These are phyloP conservation scores for Anodontia alba DNA, from an alignment of 2,888 invertebrate species.

Conservation along the genomic window DNA sequence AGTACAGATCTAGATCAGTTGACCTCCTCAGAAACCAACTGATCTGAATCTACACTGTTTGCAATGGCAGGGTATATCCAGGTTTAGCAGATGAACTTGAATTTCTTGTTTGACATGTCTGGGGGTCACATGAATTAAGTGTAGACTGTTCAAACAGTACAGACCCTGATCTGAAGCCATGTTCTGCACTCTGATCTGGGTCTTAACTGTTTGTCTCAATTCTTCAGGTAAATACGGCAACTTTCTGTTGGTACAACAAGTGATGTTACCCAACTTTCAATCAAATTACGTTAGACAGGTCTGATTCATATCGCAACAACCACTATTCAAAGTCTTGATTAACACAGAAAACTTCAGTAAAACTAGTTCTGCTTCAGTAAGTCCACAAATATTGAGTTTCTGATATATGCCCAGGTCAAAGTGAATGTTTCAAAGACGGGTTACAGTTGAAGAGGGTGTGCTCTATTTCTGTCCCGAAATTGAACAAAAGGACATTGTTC, in stretches of 20 bases:
- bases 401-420: conserved; percentile 18
- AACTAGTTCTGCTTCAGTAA: background rate
- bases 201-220: too few species aligned
- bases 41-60: too few species aligned
- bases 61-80: too few species aligned
- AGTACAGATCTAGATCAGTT: too few species aligned
- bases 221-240: too few species aligned
- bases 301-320: conserved; percentile 2
- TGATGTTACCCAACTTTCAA: conserved; percentile 4
- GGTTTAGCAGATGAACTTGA: too few species aligned
- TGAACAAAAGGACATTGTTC: conserved; percentile 44
- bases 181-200: too few species aligned
- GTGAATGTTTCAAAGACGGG: conserved; percentile 30
- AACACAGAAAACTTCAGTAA: background rate
- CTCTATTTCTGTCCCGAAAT: conserved; percentile 8
- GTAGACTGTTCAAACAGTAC: too few species aligned
- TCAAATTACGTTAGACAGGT: conserved; percentile 4
- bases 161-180: too few species aligned
- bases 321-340: background rate
- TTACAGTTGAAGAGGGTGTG: conserved; percentile 37
- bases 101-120: too few species aligned
- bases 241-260: background rate
- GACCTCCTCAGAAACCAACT: too few species aligned
- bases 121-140: too few species aligned
- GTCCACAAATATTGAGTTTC: conserved; percentile 2